Evolutionary conservation across 2,113 vertebrate genomes (phyloP), one percentile per base, ranked within the genome.

Genomic region (Vombatus ursinus): DNA sequence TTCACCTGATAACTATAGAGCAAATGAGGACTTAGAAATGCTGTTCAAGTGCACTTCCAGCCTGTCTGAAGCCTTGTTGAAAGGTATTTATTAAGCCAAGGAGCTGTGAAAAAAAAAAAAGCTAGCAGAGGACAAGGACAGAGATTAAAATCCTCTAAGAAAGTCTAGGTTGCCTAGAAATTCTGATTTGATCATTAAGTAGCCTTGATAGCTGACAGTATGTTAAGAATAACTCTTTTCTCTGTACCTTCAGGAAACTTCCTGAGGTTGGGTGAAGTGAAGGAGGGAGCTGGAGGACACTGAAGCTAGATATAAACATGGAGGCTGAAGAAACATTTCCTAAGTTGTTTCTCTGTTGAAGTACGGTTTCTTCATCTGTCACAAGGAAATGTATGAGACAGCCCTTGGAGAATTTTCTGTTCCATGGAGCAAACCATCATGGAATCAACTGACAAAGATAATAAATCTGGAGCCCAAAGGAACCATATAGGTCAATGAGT

Each of bases 1-100:
- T 98, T 99, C 99, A 98, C 98, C 98, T 99, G 99, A 99, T 99
- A 98, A 99, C 98, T 98, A 98, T 97, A 98, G 97, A 98, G 98
- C 97, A 98, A 98, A 98, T 98, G 98, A 99, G 98, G 98, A 98
- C 98, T 98, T 97, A 98, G 98, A 98, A 99, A 99, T 98, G 98
- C 99, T 96, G 95, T 96, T 99, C 96, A 98, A 99, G 98, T 98
- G 95, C 96, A 97, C 98, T 99, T 98, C 98, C 97, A 98, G 97
- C 98, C 92, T 92, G 48, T 97, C 93, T 98, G 98, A 98, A 99
- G 98, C 98, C 98, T 98, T 98, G 98, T 99, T 98, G 97, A 99
- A 98, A 98, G 95, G 98, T 96, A 97, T 99, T 98, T 99, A 99
- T 99, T 99, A 99, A 98, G 97, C 98, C 94, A 97, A 98, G 97